These are phyloP conservation scores for Eupithecia dodoneata DNA, from an alignment of 2,888 invertebrate species.

Conservation along the genomic window DNA sequence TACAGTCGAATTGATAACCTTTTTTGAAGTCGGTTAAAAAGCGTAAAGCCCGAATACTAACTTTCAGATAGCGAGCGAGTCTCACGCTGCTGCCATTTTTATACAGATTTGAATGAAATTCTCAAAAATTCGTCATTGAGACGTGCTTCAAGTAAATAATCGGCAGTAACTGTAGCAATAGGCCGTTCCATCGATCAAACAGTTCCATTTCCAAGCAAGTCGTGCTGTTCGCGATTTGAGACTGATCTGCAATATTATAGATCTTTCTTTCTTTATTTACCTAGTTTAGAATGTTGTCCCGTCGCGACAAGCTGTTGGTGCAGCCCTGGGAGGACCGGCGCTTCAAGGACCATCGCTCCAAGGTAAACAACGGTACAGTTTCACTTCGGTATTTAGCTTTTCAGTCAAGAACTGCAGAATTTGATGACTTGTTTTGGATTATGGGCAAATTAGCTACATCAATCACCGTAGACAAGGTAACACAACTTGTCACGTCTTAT, in stretches of 20 bases:
- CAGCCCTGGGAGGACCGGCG: slow-evolving; percentile 89
- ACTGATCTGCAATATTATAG: slow-evolving; percentile 18
- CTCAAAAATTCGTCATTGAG: too few species aligned
- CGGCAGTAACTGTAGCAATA: slow-evolving; percentile 21
- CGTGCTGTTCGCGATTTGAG: slow-evolving; percentile 36
- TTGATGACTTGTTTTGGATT: not conserved
- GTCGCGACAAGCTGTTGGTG: slow-evolving; percentile 87
- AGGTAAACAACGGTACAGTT: slow-evolving; percentile 69
- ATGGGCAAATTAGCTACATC: not conserved
- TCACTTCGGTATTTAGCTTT: not conserved
- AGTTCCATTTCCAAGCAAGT: slow-evolving; percentile 26
- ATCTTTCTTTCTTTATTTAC: too few species aligned
- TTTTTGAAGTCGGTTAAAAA: too few species aligned
- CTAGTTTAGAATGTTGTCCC: slow-evolving; percentile 83
- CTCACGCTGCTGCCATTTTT: too few species aligned
- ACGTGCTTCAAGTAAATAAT: too few species aligned
- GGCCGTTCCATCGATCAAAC: slow-evolving; percentile 35
- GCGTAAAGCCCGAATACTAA: too few species aligned
- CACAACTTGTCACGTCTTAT: not conserved
- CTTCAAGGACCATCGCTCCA: slow-evolving; percentile 87
- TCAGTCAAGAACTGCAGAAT: not conserved
- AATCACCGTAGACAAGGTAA: not conserved
- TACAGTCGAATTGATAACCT: too few species aligned
- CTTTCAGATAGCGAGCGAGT: too few species aligned
- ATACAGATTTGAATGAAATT: too few species aligned